A percentile compares a stretch with the other conserved stretches of the same genome.
Evolutionary conservation across 53 echinoderm and acorn worm genomes (phyloP).

Genomic region (Zoroaster sp.): DNA sequence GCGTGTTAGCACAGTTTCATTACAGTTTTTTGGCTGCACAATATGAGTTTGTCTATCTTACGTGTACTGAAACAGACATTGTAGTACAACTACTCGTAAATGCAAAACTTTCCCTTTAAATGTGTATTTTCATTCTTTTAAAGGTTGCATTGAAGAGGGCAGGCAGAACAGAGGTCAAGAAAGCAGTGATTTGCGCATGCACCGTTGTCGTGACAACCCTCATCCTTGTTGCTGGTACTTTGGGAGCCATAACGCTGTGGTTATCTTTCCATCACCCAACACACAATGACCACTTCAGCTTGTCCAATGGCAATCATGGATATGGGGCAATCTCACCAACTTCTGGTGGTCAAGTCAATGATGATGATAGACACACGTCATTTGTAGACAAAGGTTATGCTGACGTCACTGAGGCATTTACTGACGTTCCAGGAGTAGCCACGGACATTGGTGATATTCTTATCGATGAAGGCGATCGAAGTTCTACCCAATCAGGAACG

Average conservation of each 20-base stretch:
- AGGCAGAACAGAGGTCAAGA: constrained; percentile 33
- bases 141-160: constrained; percentile 21
- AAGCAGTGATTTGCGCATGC: constrained; percentile 53
- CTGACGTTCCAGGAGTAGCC: constrained; percentile 14
- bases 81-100: not conserved
- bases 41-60: not conserved
- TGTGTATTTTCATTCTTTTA: not conserved
- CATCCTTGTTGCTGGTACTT: constrained; percentile 28
- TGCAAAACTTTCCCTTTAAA: not conserved
- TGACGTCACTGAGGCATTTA: constrained; percentile 41
- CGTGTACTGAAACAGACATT: not conserved
- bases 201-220: constrained; percentile 32
- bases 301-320: not conserved
- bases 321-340: not conserved
- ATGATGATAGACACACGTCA: constrained; percentile 10
- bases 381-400: not conserved
- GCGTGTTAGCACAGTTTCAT: not conserved
- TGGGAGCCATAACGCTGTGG: constrained; percentile 30
- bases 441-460: constrained; percentile 28
- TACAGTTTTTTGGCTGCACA: not conserved
- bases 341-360: not conserved
- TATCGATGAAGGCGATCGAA: constrained; percentile 28
- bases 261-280: constrained; percentile 35
- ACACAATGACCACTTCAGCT: not conserved
- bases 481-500: not conserved